Evolutionary conservation across 2,888 invertebrate species (phyloP).

Genomic region (Eristalinus sepulchralis): DNA sequence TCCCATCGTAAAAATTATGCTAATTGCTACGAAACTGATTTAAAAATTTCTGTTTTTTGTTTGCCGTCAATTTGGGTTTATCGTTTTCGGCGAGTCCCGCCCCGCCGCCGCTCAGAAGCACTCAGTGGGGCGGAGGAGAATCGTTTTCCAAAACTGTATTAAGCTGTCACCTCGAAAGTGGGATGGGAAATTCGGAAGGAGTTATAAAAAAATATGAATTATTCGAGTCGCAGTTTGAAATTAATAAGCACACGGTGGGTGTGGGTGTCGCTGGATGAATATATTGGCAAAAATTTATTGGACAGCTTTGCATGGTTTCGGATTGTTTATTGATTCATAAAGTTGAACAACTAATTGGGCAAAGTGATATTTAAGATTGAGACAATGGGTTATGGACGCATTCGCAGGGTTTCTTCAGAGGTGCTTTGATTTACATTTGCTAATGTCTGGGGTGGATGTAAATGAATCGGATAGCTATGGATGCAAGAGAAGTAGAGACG

Average conservation of each 20-base stretch:
- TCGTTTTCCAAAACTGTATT: background rate
- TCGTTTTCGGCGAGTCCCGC: constrained; percentile 20
- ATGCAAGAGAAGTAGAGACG: background rate
- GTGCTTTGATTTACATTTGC: background rate
- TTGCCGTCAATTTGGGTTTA: constrained; percentile 38
- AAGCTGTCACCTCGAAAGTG: background rate
- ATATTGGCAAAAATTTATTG: background rate
- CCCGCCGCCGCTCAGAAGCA: background rate
- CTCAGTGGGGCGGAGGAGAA: background rate
- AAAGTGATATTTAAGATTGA: background rate
- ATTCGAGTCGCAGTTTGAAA: background rate
- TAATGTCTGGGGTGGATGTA: background rate
- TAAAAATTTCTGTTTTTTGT: constrained; percentile 8
- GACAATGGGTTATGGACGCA: background rate
- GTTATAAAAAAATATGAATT: background rate
- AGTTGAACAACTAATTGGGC: background rate
- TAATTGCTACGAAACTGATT: constrained; percentile 38
- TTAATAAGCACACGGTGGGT: background rate
- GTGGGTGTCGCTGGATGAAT: background rate
- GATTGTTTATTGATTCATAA: background rate
- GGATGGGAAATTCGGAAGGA: background rate
- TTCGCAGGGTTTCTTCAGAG: background rate
- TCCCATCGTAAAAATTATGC: constrained; percentile 39
- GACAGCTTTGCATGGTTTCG: background rate
- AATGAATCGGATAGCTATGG: background rate